These are phyloP conservation scores for Falco punctatus DNA, from an alignment of 2,113 vertebrate genomes.

Conservation along the genomic window DNA sequence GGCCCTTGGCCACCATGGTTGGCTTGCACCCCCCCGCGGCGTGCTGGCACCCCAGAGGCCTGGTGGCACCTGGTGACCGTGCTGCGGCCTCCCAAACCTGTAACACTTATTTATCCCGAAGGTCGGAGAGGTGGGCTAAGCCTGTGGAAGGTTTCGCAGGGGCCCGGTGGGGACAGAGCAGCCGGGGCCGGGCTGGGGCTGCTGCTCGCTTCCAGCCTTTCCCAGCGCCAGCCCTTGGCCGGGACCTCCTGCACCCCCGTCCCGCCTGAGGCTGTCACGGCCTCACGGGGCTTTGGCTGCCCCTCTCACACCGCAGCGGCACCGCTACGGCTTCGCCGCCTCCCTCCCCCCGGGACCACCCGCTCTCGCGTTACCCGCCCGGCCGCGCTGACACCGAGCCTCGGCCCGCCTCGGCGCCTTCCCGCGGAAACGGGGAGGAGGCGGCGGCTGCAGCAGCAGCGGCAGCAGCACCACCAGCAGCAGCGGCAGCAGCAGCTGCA, in stretches of 20 bases:
- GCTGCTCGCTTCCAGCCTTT: neutral
- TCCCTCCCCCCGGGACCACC: too few relatives aligned
- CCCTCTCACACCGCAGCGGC: too few relatives aligned
- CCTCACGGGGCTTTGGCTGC: too few relatives aligned
- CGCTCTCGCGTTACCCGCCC: too few relatives aligned
- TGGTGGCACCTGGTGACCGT: too few relatives aligned
- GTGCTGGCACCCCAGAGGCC: neutral
- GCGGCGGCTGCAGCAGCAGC: fast-evolving
- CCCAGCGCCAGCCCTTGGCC: neutral
- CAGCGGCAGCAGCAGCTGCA: too few relatives aligned
- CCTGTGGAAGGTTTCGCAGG: neutral
- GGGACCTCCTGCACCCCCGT: neutral
- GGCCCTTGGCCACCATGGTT: neutral
- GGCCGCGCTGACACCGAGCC: neutral
- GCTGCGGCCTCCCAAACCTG: fast-evolving
- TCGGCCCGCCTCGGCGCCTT: neutral
- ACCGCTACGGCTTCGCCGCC: fast-evolving
- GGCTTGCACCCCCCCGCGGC: too few relatives aligned
- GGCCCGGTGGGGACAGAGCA: too few relatives aligned
- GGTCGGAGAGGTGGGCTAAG: neutral
- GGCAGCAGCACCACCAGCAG: too few relatives aligned
- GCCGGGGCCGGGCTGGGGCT: too few relatives aligned
- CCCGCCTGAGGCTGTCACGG: too few relatives aligned
- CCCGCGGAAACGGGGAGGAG: neutral
- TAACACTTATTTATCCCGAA: neutral